These are phyloP conservation scores for Stictonetta naevosa DNA, from an alignment of 2,113 vertebrate genomes.

Conservation along the genomic window DNA sequence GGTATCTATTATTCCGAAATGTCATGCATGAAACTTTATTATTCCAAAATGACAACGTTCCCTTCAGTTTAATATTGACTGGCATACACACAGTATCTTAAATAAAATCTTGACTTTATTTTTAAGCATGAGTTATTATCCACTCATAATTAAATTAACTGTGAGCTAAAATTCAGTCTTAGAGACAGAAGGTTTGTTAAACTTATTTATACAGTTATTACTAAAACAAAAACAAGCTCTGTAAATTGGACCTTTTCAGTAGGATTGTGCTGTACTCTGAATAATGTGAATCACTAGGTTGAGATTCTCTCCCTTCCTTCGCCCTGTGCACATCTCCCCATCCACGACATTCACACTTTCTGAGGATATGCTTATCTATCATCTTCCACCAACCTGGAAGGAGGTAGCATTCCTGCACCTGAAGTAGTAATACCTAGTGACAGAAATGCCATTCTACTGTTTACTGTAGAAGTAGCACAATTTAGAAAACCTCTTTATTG, in stretches of 20 bases:
- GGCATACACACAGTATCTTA: neutral
- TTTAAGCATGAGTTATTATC: neutral
- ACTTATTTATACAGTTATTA: neutral
- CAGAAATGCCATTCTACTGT: neutral
- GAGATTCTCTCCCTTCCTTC: neutral
- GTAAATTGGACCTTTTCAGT: neutral
- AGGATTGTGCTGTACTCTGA: neutral
- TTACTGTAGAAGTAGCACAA: neutral
- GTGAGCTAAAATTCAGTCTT: neutral
- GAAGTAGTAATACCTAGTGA: neutral
- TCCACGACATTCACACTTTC: fast-evolving
- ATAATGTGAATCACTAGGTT: neutral
- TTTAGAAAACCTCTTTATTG: neutral
- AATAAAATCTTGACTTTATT: neutral
- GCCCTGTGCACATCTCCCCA: neutral
- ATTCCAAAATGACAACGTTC: neutral
- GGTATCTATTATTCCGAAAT: neutral
- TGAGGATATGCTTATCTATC: neutral
- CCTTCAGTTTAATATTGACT: neutral
- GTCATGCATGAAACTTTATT: neutral
- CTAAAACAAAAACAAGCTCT: neutral
- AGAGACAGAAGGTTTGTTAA: neutral
- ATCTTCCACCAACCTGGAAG: neutral
- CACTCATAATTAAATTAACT: neutral
- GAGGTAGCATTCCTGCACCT: neutral